Evolutionary conservation across 2,888 invertebrate genomes (phyloP), one percentile per base, ranked within the genome.

Genomic region (Macroteleia sp.): DNA sequence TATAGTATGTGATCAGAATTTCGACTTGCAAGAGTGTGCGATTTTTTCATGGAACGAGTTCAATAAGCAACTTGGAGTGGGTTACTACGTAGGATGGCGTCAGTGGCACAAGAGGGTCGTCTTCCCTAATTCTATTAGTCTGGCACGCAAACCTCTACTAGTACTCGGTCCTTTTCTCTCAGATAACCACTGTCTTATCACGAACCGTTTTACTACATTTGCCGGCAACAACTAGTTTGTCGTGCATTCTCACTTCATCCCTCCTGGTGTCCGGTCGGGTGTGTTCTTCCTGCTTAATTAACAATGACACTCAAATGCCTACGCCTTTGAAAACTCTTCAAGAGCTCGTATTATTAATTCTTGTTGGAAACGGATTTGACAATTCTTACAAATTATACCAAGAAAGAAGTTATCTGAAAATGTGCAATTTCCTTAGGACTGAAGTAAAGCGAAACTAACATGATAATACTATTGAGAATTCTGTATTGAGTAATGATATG

Each of bases 101-200:
- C 20, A 8, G 25, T 52, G 14, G 39, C 34, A 44, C 42, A 16
- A 54, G 34, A 44, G 46, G 46, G 76, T 79, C 79, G 77, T 76
- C 78, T 77, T 77, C 74, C 73, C 77, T 80, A 78, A 81, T 81
- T 82, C 79, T 80, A 80, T 82, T 79, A 80, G 74, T 76, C 48
- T 56, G 41, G 73, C 77, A 81, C 77, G 82, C 79, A 75, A 79
- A 67, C 67, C 59, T 41, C 17, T 12, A 79, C 71, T 19, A 20
- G 17, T 32, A 59, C 76, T 75, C 52, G 30, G 48, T 64, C 57
- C 44, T 66, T 66, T 59, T 66, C 50, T 66, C 59, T 48, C 32
- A 41, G 50, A 74, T 74, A 66, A 66, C 66, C 44, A 42, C 52
- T 57, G 66, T 66, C 59, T 74, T 74, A 74, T 74, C 73, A 74